Conservation (phyloP, 2,113 vertebrate genomes). For the Clinocottus analis region DNA sequence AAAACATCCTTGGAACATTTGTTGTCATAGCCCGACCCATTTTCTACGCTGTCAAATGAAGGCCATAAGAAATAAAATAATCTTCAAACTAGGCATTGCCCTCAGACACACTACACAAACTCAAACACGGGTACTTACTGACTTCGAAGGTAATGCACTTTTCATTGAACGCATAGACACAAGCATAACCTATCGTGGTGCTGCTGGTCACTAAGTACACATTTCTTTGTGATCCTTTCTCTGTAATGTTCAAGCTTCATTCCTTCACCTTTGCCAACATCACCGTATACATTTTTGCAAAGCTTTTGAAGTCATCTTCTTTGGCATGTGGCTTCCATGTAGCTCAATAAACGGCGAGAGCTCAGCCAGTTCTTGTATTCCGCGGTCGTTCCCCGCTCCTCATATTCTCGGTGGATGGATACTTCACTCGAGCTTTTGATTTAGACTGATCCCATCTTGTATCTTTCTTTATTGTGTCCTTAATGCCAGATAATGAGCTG, state of each 20-base stretch:
- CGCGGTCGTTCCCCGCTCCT: neutral
- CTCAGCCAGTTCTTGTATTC: slow-evolving; percentile 4
- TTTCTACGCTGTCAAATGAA: neutral
- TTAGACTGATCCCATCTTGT: slow-evolving; percentile 4
- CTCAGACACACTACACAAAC: slow-evolving; percentile 2
- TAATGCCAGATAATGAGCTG: slow-evolving; percentile 26
- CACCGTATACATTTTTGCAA: neutral
- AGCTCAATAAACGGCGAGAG: slow-evolving; percentile 1
- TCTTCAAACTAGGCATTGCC: slow-evolving; percentile 1
- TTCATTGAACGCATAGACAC: slow-evolving; percentile 44
- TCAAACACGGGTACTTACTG: slow-evolving; percentile 35
- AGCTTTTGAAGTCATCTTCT: neutral
- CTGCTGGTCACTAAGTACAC: slow-evolving; percentile 24
- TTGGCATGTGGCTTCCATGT: neutral
- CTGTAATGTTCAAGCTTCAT: neutral
- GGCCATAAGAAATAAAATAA: neutral
- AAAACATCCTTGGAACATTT: neutral
- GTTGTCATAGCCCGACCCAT: neutral
- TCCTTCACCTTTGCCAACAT: slow-evolving; percentile 11
- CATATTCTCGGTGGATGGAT: neutral
- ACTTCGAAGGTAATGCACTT: slow-evolving; percentile 58
- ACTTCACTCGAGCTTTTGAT: neutral
- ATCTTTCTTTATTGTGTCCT: slow-evolving; percentile 11
- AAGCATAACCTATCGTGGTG: neutral
- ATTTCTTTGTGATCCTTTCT: neutral